phyloP scores from a whole-genome alignment of 2,113 vertebrate genomes.

The Todiramphus saurophagus region DNA sequence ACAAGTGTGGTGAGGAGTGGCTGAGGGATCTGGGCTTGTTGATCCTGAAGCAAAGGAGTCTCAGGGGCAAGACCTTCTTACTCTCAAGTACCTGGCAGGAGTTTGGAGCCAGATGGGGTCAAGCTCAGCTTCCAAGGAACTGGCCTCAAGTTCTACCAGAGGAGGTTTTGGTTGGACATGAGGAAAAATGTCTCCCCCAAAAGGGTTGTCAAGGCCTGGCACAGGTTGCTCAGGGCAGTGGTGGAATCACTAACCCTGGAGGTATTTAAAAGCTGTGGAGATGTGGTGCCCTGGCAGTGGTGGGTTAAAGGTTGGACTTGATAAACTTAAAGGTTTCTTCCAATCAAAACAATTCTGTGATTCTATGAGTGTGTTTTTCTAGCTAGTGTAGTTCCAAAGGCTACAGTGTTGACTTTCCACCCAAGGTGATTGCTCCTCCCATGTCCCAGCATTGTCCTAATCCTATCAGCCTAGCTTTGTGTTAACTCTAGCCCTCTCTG shows the following conservation, averaged over 20 bases:
- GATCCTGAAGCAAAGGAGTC: neutral
- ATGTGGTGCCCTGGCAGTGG: neutral
- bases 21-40: neutral
- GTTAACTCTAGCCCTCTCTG: neutral
- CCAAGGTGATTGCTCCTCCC: accelerated
- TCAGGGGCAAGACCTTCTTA: neutral
- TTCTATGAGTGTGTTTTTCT: neutral
- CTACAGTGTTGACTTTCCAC: neutral
- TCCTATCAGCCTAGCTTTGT: neutral
- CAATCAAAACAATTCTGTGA: neutral
- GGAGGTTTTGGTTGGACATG: neutral
- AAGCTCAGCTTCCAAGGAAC: too few species aligned
- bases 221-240: neutral
- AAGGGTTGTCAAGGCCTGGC: neutral
- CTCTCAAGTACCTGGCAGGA: neutral
- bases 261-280: neutral
- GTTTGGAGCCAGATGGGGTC: too few species aligned
- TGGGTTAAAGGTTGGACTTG: neutral
- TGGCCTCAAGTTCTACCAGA: neutral
- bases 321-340: neutral
- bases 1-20: neutral
- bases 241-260: neutral
- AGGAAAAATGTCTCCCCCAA: neutral
- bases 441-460: neutral
- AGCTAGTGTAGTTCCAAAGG: accelerated